A percentile compares a stretch with the other conserved stretches of the same genome.
Conservation (phyloP, 2,113 vertebrate genomes). For the Emydura subglobosa region DNA sequence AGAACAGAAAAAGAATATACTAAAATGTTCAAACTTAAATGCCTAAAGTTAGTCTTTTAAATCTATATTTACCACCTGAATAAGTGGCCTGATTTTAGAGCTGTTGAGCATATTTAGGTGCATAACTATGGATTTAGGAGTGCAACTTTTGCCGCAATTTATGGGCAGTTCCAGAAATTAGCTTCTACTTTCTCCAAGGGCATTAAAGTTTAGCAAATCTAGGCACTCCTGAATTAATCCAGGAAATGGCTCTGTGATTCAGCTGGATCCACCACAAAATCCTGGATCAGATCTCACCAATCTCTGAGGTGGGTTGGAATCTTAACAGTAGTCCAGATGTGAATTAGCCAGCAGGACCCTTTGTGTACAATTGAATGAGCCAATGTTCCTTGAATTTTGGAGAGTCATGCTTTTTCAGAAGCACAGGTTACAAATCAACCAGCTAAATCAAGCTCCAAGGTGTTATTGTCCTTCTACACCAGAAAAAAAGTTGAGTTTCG, state of each 20-base stretch:
- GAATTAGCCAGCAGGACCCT: no score
- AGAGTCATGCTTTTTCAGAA: no score
- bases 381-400: no score
- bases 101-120: neutral
- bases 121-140: neutral
- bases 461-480: neutral
- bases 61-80: slow-evolving; percentile 11
- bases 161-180: neutral
- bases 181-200: neutral
- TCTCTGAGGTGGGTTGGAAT: neutral
- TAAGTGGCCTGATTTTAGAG: slow-evolving; percentile 34
- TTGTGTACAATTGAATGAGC: no score
- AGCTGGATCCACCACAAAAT: fast-evolving
- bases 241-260: neutral
- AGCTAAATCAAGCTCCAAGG: neutral
- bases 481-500: neutral
- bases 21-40: slow-evolving; percentile 28
- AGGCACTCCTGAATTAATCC: neutral
- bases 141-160: neutral
- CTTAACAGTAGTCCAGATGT: no score
- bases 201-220: neutral
- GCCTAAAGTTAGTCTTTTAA: slow-evolving; percentile 5
- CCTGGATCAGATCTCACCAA: neutral
- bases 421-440: no score
- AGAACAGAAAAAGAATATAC: neutral